phyloP scores from a whole-genome alignment of 2,888 invertebrate species.

The Cyclophora albipunctata region DNA sequence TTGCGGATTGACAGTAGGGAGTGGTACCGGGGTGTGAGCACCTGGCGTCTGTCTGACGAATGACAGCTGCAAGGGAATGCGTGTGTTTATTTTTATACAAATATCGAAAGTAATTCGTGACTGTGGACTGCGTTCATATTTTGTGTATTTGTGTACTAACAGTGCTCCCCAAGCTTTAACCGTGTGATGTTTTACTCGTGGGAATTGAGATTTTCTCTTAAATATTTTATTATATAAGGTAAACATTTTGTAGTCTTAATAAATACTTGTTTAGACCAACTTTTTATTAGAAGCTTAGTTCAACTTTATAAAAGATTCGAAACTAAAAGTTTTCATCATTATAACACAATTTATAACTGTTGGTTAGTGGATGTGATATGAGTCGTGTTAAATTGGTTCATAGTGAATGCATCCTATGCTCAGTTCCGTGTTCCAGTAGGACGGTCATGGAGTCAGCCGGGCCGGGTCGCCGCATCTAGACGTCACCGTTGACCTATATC shows the following conservation, averaged over 20 bases:
- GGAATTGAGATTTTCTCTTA: no score
- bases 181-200: no score
- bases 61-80: slow-evolving; percentile 39
- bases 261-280: no score
- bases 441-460: slow-evolving; percentile 16
- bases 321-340: no score
- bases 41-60: slow-evolving; percentile 33
- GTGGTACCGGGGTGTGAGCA: slow-evolving; percentile 19
- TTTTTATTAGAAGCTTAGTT: no score
- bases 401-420: no score
- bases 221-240: no score
- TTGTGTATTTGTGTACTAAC: not conserved
- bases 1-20: slow-evolving; percentile 1
- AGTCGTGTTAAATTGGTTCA: slow-evolving; percentile 34
- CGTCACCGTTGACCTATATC: slow-evolving; percentile 67
- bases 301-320: no score
- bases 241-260: no score
- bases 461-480: slow-evolving; percentile 35
- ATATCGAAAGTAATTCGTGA: not conserved
- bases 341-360: no score
- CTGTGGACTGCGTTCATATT: not conserved
- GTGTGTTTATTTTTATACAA: no score
- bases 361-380: slow-evolving; percentile 21
- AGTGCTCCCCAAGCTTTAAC: not conserved
- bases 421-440: slow-evolving; percentile 25